Evolutionary conservation across 1,140 invertebrate species (phyloP).

Genomic region (Lysiphlebus fabarum): DNA sequence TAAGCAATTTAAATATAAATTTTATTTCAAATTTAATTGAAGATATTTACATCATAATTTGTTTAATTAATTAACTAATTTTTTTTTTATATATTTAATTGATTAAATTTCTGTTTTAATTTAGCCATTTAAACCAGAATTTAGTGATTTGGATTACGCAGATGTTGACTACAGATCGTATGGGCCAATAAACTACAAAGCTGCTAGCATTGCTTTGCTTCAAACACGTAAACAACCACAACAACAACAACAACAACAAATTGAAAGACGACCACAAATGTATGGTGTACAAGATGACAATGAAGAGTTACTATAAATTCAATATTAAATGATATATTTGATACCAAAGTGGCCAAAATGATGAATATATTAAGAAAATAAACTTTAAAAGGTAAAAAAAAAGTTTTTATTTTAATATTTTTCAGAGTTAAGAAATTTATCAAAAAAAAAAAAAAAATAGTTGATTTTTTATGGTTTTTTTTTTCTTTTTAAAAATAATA

Average conservation of each 20-base stretch:
- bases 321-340: conserved; percentile 11
- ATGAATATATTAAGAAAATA: too few relatives aligned
- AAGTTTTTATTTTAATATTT: not conserved
- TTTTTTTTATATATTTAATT: not conserved
- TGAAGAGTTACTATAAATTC: conserved; percentile 49
- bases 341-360: too few relatives aligned
- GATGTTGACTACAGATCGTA: conserved; percentile 84
- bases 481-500: conserved; percentile 1
- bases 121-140: conserved; percentile 68
- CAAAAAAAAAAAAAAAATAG: not conserved
- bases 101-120: conserved; percentile 44
- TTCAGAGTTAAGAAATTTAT: not conserved
- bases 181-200: conserved; percentile 87
- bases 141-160: conserved; percentile 80
- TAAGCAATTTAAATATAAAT: too few relatives aligned
- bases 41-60: too few relatives aligned
- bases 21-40: too few relatives aligned
- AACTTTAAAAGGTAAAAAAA: not conserved
- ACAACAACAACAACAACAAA: conserved; percentile 37
- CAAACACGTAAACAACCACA: conserved; percentile 41
- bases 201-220: conserved; percentile 66
- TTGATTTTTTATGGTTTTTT: conserved; percentile 3
- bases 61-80: not conserved
- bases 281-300: conserved; percentile 51
- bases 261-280: conserved; percentile 49